A percentile compares a stretch with the other conserved stretches of the same genome.
Evolutionary conservation across 2,113 vertebrate genomes (phyloP).

Genomic region (Aix galericulata): DNA sequence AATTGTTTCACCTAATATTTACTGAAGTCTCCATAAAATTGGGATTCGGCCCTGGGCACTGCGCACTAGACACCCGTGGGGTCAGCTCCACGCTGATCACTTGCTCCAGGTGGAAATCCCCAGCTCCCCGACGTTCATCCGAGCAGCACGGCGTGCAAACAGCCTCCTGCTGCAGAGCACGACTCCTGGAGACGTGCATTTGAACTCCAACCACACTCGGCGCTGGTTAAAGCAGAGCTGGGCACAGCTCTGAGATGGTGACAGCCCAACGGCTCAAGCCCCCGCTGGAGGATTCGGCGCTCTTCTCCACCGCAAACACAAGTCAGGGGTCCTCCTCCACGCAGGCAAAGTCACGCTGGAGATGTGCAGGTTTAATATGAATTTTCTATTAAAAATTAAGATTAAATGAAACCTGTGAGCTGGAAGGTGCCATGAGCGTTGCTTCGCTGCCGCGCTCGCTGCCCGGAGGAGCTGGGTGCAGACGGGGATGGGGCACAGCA

Average conservation of each 20-base stretch:
- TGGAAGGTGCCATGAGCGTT: no score
- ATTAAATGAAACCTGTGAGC: neutral
- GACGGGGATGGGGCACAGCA: no score
- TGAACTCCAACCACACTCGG: conserved; percentile 20
- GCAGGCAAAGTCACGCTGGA: neutral
- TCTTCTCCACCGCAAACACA: neutral
- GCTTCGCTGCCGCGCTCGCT: no score
- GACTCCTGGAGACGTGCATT: conserved; percentile 3
- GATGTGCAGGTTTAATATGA: neutral
- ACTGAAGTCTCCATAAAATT: conserved; percentile 41
- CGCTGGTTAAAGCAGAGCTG: neutral
- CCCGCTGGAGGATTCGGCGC: neutral
- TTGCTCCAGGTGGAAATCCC: conserved; percentile 58
- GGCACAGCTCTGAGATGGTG: neutral
- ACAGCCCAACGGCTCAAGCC: neutral
- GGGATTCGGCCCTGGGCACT: conserved; percentile 2
- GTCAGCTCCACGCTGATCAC: conserved; percentile 68
- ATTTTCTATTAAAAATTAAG: conserved; percentile 64
- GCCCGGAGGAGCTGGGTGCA: no score
- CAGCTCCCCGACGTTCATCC: conserved; percentile 31
- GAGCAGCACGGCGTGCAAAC: conserved; percentile 54
- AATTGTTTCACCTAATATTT: conserved; percentile 56
- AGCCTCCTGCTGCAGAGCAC: conserved; percentile 42
- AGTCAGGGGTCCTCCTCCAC: neutral
- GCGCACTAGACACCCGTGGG: conserved; percentile 21